These are phyloP conservation scores for Sericinus montela DNA, from an alignment of 2,888 invertebrate species.

Conservation along the genomic window DNA sequence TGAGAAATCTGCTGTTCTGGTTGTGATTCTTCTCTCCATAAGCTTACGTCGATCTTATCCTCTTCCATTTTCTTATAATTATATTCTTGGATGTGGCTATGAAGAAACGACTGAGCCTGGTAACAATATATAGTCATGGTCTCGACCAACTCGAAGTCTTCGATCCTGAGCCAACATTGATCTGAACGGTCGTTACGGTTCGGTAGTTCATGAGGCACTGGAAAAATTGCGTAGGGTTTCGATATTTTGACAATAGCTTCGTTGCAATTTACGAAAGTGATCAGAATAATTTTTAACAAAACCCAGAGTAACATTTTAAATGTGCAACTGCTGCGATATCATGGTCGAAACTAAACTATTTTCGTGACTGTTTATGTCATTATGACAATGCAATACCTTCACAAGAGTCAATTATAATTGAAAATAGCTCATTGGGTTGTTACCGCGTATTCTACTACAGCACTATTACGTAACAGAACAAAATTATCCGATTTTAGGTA, in stretches of 20 bases:
- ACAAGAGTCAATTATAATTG: constrained; percentile 5
- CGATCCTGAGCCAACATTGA: constrained; percentile 59
- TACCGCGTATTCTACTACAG: not conserved
- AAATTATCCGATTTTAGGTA: too few relatives aligned
- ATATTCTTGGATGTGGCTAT: constrained; percentile 49
- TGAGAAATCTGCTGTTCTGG: too few relatives aligned
- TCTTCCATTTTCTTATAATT: constrained; percentile 52
- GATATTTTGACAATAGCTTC: constrained; percentile 32
- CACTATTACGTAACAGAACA: too few relatives aligned
- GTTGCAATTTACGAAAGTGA: constrained; percentile 30
- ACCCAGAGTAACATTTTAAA: constrained; percentile 57
- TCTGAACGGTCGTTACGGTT: constrained; percentile 54
- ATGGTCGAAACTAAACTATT: constrained; percentile 38
- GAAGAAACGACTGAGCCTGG: constrained; percentile 47
- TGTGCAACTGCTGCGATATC: constrained; percentile 48
- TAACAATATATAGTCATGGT: constrained; percentile 47
- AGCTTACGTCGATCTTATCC: constrained; percentile 47
- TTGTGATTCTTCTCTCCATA: constrained; percentile 47
- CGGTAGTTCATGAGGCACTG: constrained; percentile 54
- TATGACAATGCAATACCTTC: not conserved
- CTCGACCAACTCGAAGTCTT: constrained; percentile 51
- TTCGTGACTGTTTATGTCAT: constrained; percentile 19
- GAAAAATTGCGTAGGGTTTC: constrained; percentile 39
- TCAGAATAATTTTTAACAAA: constrained; percentile 30
- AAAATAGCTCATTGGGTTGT: constrained; percentile 5